Evolutionary conservation across 2,797 vertebrate species (phyloP), one percentile per base, ranked within the genome.

Genomic region (Pristis pectinata): DNA sequence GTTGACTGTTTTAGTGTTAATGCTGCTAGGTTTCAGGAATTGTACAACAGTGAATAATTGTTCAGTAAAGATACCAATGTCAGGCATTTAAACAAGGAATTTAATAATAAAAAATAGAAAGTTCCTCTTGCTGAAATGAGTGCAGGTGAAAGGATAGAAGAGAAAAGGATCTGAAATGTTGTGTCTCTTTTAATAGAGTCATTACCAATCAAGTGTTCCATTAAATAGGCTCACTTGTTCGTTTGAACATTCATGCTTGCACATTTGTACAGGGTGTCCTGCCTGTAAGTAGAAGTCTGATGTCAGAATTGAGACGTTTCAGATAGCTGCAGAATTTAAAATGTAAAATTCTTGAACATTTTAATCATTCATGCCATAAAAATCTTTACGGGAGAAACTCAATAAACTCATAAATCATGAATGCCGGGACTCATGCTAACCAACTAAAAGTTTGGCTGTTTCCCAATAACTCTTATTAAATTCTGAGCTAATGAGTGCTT

Each of bases 401-500:
- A 11, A 64, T 37, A 91, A 64, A 67, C n/a, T 91, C 61, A 91
- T 91, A 91, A 91, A 91, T 91, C 61, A 91, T 67, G 13, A 67
- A 67, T 41, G 59, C 9, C 19, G 41, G 59, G 17, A 37, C 64
- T 91, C n/a, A 41, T 37, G n/a, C 61, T 91, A 41, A 37, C 87
- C 87, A 91, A 24, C 87, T 41, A 91, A 67, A 91, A 67, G n/a
- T 64, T 67, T 91, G 87, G 87, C 87, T 44, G 24, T 91, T 91
- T 91, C 87, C 87, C 87, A 91, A 91, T 67, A 67, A 91, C 61
- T 89, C 85, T 67, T 67, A 67, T 67, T 67, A 91, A 91, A 91
- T 91, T 91, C 61, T 22, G 64, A 22, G 59, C n/a, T 91, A 91
- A 91, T 91, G 87, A 91, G 87, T 91, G 87, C 59, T 91, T 91